A percentile compares a stretch with the other conserved stretches of the same genome.
phyloP scores from a whole-genome alignment of 2,113 vertebrate genomes.

The Climacteris rufus region DNA sequence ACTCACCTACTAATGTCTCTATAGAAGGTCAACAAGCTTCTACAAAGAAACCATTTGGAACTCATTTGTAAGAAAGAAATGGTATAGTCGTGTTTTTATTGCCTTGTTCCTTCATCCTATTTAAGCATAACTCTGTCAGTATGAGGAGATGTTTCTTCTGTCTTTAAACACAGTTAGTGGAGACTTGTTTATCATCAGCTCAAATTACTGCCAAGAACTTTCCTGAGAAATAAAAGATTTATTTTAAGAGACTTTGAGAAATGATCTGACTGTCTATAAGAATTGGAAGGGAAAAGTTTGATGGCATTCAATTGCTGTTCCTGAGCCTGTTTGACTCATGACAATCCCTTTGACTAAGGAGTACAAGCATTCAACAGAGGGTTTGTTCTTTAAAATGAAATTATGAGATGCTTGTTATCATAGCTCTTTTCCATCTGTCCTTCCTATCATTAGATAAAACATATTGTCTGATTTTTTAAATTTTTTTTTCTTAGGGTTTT shows the following conservation, averaged over 20 bases:
- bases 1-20: neutral
- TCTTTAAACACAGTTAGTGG: neutral
- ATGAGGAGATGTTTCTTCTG: neutral
- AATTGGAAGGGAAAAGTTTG: neutral
- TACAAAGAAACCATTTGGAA: neutral
- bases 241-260: conserved; percentile 1
- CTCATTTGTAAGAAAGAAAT: neutral
- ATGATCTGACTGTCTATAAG: neutral
- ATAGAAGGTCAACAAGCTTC: neutral
- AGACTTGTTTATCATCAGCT: neutral
- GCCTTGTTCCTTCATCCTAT: neutral
- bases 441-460: neutral
- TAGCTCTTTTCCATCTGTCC: neutral
- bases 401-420: neutral
- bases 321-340: neutral
- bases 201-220: neutral
- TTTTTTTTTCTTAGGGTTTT: neutral
- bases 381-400: neutral
- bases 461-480: neutral
- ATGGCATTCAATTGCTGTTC: neutral
- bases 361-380: neutral
- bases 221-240: neutral
- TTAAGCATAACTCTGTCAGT: neutral
- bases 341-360: neutral
- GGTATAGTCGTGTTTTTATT: neutral